These are phyloP conservation scores for Myripristis jacobus DNA, from an alignment of 2,797 vertebrate genomes.

Conservation along the genomic window DNA sequence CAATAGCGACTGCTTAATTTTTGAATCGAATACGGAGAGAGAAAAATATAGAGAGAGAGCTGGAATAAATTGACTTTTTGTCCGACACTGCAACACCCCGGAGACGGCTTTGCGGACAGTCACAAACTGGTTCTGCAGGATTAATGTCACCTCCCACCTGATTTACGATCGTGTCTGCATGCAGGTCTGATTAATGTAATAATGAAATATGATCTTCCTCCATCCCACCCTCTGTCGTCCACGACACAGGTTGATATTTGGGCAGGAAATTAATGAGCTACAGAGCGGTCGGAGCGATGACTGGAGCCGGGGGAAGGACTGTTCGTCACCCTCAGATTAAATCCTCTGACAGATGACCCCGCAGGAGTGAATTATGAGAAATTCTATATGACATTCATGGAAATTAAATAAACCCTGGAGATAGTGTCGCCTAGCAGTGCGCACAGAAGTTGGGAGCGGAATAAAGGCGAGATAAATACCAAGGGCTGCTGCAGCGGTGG, in stretches of 20 bases:
- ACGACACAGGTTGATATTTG: slow-evolving; percentile 64
- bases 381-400: slow-evolving; percentile 76
- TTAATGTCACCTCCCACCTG: slow-evolving; percentile 63
- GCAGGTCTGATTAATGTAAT: slow-evolving; percentile 78
- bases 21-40: slow-evolving; percentile 31
- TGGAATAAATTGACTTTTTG: slow-evolving; percentile 56
- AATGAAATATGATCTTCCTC: slow-evolving; percentile 79
- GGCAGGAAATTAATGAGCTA: slow-evolving; percentile 77
- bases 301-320: slow-evolving; percentile 51
- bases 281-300: slow-evolving; percentile 26
- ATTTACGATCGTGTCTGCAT: slow-evolving; percentile 68
- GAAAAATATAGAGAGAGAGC: slow-evolving; percentile 15
- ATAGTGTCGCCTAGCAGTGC: slow-evolving; percentile 44
- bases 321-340: slow-evolving; percentile 78
- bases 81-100: slow-evolving; percentile 18
- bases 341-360: slow-evolving; percentile 76
- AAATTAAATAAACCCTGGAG: slow-evolving; percentile 67
- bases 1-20: slow-evolving; percentile 24
- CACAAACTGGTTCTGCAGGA: slow-evolving; percentile 55
- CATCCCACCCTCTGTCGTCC: slow-evolving; percentile 53
- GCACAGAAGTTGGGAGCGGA: slow-evolving; percentile 19
- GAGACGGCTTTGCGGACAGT: slow-evolving; percentile 51
- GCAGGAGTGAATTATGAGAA: slow-evolving; percentile 70
- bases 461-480: slow-evolving; percentile 19
- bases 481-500: not conserved